Percentiles rank a stretch among this genome's conserved stretches.
phyloP scores from a whole-genome alignment of 2,797 vertebrate species.

The Crocidura indochinensis region DNA sequence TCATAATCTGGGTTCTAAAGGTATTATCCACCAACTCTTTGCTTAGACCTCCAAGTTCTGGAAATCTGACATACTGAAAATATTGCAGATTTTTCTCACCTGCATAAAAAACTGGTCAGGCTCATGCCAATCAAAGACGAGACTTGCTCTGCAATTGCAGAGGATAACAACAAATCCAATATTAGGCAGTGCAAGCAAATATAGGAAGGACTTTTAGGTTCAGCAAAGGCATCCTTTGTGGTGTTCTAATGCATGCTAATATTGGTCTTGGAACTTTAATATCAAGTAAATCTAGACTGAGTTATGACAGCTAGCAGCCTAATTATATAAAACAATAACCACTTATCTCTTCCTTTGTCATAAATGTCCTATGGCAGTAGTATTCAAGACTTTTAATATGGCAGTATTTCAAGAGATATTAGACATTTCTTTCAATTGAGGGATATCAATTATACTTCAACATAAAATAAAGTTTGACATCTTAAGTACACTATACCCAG shows the following conservation, averaged over 20 bases:
- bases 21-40: constrained; percentile 17
- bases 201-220: neutral
- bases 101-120: neutral
- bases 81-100: neutral
- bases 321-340: constrained; percentile 23
- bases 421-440: no score
- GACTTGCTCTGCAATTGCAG: neutral
- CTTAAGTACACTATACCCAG: no score
- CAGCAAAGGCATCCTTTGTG: no score
- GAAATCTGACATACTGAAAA: constrained; percentile 21
- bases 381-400: no score
- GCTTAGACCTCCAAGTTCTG: constrained; percentile 57
- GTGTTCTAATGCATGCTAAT: no score
- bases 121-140: neutral
- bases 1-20: constrained; percentile 22
- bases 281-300: constrained; percentile 46
- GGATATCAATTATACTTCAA: no score
- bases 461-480: no score
- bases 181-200: neutral
- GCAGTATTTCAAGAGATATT: no score
- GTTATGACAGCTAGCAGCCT: neutral
- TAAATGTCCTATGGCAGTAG: neutral
- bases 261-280: neutral
- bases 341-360: constrained; percentile 31
- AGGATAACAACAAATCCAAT: constrained; percentile 21